These are phyloP conservation scores for Lepidurus apus DNA, from an alignment of 1,140 invertebrate genomes.

Conservation along the genomic window DNA sequence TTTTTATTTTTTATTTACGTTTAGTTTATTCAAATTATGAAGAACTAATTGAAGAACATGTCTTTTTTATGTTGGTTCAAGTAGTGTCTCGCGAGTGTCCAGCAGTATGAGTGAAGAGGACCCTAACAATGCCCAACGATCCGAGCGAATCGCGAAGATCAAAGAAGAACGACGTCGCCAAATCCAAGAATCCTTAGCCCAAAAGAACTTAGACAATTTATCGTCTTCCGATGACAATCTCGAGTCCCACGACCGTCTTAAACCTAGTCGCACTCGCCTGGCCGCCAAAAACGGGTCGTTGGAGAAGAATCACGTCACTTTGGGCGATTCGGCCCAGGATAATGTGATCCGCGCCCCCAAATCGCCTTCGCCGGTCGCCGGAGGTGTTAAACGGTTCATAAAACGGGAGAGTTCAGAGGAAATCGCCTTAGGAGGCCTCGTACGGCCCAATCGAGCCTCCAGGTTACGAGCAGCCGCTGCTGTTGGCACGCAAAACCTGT, in stretches of 20 bases:
- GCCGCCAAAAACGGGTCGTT: not conserved
- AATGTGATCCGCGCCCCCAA: not conserved
- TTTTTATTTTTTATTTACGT: not conserved
- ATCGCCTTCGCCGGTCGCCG: not conserved
- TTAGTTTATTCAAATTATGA: slow-evolving; percentile 21
- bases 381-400: slow-evolving; percentile 30
- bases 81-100: not conserved
- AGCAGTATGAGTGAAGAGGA: slow-evolving; percentile 33
- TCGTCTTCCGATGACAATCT: slow-evolving; percentile 14
- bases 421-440: slow-evolving; percentile 30
- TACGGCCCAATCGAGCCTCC: slow-evolving; percentile 39
- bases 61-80: not conserved
- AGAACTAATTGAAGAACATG: not conserved
- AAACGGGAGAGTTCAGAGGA: slow-evolving; percentile 37
- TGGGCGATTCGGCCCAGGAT: not conserved
- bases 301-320: not conserved
- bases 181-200: slow-evolving; percentile 32
- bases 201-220: not conserved
- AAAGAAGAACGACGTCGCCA: slow-evolving; percentile 60
- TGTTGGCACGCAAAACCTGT: slow-evolving; percentile 20
- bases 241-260: not conserved
- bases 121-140: slow-evolving; percentile 40
- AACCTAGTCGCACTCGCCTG: not conserved
- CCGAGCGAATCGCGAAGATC: slow-evolving; percentile 58
- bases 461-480: slow-evolving; percentile 38